Conservation (phyloP, 2,797 vertebrate genomes). For the Poecilia gillii region DNA sequence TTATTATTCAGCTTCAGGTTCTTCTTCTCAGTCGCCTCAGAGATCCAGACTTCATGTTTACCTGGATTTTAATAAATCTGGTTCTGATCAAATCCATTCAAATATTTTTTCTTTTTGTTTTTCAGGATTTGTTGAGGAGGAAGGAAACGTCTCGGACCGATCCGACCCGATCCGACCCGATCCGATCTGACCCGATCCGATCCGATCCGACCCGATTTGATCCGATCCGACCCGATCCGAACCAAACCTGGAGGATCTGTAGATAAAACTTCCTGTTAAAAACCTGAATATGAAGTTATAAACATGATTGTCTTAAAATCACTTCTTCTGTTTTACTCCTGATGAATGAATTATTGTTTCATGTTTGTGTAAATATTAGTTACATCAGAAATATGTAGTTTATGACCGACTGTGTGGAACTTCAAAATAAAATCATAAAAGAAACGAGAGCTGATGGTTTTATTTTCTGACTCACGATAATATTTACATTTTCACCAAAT, state of each 20-base stretch:
- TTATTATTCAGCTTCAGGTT: not conserved
- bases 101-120: conserved; percentile 3
- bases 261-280: conserved; percentile 7
- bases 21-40: not conserved
- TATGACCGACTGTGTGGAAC: not conserved
- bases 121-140: not conserved
- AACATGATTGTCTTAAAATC: not conserved
- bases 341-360: not conserved
- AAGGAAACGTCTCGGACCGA: not conserved
- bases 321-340: not conserved
- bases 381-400: not conserved
- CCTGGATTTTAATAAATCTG: fast-evolving
- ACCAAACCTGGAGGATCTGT: not conserved
- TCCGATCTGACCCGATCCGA: too few species aligned
- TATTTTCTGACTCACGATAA: not conserved
- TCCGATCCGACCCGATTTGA: fast-evolving
- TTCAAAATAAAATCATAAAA: not conserved
- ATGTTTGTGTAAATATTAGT: conserved; percentile 6
- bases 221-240: too few species aligned
- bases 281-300: not conserved
- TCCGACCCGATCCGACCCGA: too few species aligned
- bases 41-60: not conserved
- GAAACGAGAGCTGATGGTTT: not conserved
- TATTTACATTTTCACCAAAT: not conserved
- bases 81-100: not conserved